These are phyloP conservation scores for Drosophila prosaltans DNA, from an alignment of 1,140 invertebrate genomes.

Conservation along the genomic window DNA sequence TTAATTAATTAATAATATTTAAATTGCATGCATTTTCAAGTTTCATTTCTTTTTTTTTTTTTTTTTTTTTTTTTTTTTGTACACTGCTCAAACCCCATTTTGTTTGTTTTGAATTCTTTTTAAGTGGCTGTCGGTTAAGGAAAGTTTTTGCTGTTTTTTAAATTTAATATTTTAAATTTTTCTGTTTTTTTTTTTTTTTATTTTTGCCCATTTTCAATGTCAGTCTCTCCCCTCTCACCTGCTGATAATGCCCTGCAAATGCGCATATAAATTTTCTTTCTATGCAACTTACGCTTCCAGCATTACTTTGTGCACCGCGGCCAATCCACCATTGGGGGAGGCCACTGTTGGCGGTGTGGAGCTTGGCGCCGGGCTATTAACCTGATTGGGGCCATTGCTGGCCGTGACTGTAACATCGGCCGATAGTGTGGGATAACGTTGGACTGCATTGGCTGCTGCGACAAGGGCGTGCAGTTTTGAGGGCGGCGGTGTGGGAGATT, in stretches of 20 bases:
- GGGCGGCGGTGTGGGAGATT: constrained; percentile 91
- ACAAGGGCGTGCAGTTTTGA: constrained; percentile 83
- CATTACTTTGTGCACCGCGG: constrained; percentile 84
- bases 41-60: constrained; percentile 39
- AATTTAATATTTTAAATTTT: neutral
- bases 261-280: neutral
- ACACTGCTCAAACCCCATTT: constrained; percentile 43
- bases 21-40: constrained; percentile 65
- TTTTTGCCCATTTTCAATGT: constrained; percentile 33
- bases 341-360: constrained; percentile 59
- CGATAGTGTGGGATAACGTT: constrained; percentile 72
- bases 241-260: neutral
- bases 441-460: constrained; percentile 72
- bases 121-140: constrained; percentile 43
- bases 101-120: constrained; percentile 47
- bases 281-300: constrained; percentile 84
- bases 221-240: constrained; percentile 44
- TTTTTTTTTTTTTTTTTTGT: constrained; percentile 45
- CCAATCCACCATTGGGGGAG: constrained; percentile 27
- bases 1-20: constrained; percentile 67
- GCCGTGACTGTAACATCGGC: constrained; percentile 78
- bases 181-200: constrained; percentile 16
- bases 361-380: constrained; percentile 25
- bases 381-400: constrained; percentile 27
- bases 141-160: constrained; percentile 62